phyloP scores from a whole-genome alignment of 2,888 invertebrate genomes.

The Lochmaea crataegi region DNA sequence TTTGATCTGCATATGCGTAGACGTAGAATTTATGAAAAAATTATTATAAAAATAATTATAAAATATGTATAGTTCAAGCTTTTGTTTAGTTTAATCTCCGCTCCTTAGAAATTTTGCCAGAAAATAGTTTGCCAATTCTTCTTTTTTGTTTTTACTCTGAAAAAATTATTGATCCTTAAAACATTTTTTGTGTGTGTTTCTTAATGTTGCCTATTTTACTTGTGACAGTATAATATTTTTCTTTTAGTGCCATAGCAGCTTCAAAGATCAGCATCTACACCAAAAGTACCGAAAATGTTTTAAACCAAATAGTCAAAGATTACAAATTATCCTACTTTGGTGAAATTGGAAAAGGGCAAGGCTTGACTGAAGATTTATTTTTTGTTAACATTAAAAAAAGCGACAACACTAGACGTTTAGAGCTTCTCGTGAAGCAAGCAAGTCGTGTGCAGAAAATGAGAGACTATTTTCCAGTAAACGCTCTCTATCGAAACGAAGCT shows the following conservation, averaged over 20 bases:
- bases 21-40: no score
- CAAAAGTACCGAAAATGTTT: background rate
- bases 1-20: no score
- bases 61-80: no score
- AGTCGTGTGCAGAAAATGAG: slow-evolving; percentile 19
- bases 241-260: background rate
- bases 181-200: no score
- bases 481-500: slow-evolving; percentile 38
- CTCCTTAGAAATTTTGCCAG: no score
- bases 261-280: background rate
- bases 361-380: slow-evolving; percentile 37
- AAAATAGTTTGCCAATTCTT: no score
- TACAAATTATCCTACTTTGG: background rate
- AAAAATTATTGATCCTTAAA: no score
- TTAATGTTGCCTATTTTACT: no score
- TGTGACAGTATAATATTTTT: no score
- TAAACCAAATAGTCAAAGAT: background rate
- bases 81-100: no score
- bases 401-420: slow-evolving; percentile 7
- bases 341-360: slow-evolving; percentile 36
- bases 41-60: no score
- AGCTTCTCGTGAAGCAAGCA: slow-evolving; percentile 39
- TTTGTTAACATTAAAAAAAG: slow-evolving; percentile 31
- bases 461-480: slow-evolving; percentile 25
- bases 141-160: no score